These are phyloP conservation scores for Perodicticus potto DNA, from an alignment of 2,797 vertebrate species.

Conservation along the genomic window DNA sequence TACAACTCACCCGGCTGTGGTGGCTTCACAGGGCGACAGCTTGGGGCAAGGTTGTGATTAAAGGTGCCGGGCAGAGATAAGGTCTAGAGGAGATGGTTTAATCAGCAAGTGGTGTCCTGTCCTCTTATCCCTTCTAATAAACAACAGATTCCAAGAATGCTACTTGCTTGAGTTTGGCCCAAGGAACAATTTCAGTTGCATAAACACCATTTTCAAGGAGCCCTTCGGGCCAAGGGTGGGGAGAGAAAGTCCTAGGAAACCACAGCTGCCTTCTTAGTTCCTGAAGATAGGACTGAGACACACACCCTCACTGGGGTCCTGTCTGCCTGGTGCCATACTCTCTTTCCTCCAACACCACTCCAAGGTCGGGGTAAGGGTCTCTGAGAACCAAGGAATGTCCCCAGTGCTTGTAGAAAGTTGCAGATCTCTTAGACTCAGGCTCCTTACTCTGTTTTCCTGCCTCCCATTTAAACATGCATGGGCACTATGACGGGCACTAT, in stretches of 20 bases:
- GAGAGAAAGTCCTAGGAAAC: constrained; percentile 73
- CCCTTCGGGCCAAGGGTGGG: constrained; percentile 65
- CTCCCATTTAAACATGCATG: not conserved
- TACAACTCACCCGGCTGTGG: not conserved
- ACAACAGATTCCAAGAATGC: constrained; percentile 86
- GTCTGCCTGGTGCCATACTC: not conserved
- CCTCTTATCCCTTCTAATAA: constrained; percentile 82
- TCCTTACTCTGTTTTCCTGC: too few relatives aligned
- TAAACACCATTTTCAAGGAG: constrained; percentile 78
- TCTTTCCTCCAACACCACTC: not conserved
- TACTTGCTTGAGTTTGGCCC: constrained; percentile 79
- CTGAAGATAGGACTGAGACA: constrained; percentile 53
- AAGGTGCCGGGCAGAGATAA: constrained; percentile 52
- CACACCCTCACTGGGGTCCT: not conserved
- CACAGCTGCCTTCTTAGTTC: constrained; percentile 45
- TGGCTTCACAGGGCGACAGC: not conserved
- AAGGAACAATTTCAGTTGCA: constrained; percentile 68
- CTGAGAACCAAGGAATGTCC: not conserved
- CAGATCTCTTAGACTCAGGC: not conserved
- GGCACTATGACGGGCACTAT: not conserved
- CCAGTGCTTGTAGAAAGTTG: not conserved
- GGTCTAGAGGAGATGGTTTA: constrained; percentile 34
- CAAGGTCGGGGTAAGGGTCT: not conserved
- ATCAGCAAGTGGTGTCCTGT: constrained; percentile 79
- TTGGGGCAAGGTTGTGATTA: not conserved